These are phyloP conservation scores for Prionace glauca DNA, from an alignment of 2,797 vertebrate species.

Conservation along the genomic window DNA sequence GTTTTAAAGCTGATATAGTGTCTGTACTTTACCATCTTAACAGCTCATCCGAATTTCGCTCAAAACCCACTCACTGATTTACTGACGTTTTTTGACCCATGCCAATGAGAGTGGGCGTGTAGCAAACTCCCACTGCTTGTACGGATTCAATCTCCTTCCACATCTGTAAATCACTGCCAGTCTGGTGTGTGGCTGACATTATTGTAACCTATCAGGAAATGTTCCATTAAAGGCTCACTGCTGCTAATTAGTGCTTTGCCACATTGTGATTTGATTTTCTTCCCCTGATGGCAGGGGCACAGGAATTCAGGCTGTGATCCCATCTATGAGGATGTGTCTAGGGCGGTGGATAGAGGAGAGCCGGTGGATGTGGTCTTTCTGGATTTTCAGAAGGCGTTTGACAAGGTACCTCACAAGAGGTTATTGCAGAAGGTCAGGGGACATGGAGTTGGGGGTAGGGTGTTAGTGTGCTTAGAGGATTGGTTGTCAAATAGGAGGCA, in stretches of 20 bases:
- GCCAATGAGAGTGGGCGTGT: neutral
- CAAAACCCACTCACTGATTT: neutral
- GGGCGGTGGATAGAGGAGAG: too few relatives aligned
- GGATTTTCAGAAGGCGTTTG: too few relatives aligned
- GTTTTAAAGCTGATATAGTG: neutral
- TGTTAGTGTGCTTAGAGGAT: too few relatives aligned
- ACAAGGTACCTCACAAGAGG: too few relatives aligned
- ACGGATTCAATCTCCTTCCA: neutral
- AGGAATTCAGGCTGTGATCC: slow-evolving; percentile 15
- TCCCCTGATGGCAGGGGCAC: neutral
- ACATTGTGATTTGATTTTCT: neutral
- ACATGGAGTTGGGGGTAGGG: too few relatives aligned
- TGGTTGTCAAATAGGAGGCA: too few relatives aligned
- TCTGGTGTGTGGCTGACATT: neutral
- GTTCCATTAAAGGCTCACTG: neutral
- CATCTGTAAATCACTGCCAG: neutral
- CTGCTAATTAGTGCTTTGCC: neutral
- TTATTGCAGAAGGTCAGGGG: too few relatives aligned
- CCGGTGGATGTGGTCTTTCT: too few relatives aligned
- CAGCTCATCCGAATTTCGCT: neutral
- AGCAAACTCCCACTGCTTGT: slow-evolving; percentile 1
- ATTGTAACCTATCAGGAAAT: neutral
- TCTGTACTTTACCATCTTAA: neutral
- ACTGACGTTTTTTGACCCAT: neutral
- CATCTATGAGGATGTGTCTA: too few relatives aligned